Base-by-base conservation (phyloP, 2,888 invertebrate species). In the Apodemia zela region DNA sequence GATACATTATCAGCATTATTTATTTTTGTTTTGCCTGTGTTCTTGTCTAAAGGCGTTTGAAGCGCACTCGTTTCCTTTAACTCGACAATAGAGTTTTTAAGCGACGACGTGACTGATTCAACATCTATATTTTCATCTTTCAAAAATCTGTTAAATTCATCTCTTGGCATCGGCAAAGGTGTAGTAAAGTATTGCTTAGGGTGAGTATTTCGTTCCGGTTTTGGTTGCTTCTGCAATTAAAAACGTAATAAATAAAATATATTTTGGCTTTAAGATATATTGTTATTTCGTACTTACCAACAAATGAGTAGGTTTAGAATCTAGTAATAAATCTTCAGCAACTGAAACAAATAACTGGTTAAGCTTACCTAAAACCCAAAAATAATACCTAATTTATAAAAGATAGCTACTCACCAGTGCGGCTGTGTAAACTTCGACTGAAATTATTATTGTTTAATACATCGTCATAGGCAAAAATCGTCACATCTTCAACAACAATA, bases 121-220 rank as follows among this genome's bases (percentile, higher is more conserved):
- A 87, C 81, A 35, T 85, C 87, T 33, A 88, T 66, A 0, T 75
- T 33, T 45, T 85, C 70, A 0, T 80, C 78, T 68, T 77, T 83
- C 0, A 88, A 73, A 67, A 88, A 88, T 3, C 73, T 77, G 1
- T 85, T 69, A 61, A 88, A 87, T 0, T 82, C 81, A 0, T 69
- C 54, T 3, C 68, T 69, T 10, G 68, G 72, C 88, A 87, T 88
- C 11, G 88, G 87, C 5, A 87, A 47, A 0, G 85, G 86, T 0
- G 84, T 85, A n/a, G 75, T 72, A 63, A 76, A 87, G 62, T 79
- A 78, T 60, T 86, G 87, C 13, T 57, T 57, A 57, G 29, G 42
- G 5, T 6, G 15, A 25, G 21, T 54, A 13, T 54, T 54, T 21
- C 25, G 6, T 15, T 54, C 54, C 1, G 1, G 5, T 25, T 21